phyloP scores from a whole-genome alignment of 2,888 invertebrate genomes.

The Cryptocephalus primarius region DNA sequence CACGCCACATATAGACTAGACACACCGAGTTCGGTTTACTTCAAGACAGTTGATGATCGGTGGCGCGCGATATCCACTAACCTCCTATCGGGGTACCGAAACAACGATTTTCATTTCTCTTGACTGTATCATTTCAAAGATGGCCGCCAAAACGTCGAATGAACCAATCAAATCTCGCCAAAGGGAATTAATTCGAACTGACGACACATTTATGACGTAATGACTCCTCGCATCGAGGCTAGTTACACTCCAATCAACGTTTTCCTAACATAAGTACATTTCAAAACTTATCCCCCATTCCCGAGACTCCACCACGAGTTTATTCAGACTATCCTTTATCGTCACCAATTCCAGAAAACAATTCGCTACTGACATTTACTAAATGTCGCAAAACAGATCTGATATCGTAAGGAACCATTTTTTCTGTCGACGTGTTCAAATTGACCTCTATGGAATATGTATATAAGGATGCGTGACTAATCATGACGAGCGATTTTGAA shows the following conservation, averaged over 20 bases:
- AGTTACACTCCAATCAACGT: slow-evolving; percentile 36
- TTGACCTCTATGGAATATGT: slow-evolving; percentile 9
- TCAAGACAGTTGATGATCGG: slow-evolving; percentile 42
- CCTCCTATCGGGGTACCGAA: slow-evolving; percentile 41
- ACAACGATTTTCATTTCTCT: slow-evolving; percentile 25
- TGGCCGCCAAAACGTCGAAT: slow-evolving; percentile 43
- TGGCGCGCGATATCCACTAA: slow-evolving; percentile 37
- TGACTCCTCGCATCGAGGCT: slow-evolving; percentile 30
- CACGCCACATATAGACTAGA: too few relatives aligned
- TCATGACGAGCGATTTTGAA: slow-evolving; percentile 9
- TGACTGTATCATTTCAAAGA: slow-evolving; percentile 54
- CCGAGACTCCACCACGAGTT: too few relatives aligned
- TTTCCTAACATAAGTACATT: slow-evolving; percentile 26
- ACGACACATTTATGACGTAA: slow-evolving; percentile 39
- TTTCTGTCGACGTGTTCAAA: slow-evolving; percentile 6
- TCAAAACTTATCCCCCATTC: slow-evolving; percentile 19
- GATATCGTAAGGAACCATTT: slow-evolving; percentile 9
- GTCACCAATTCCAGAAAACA: too few relatives aligned
- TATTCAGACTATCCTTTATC: too few relatives aligned
- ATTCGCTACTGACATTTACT: slow-evolving; percentile 6
- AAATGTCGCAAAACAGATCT: slow-evolving; percentile 9
- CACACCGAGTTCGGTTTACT: too few relatives aligned
- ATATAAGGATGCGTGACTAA: slow-evolving; percentile 6
- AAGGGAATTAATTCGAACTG: slow-evolving; percentile 30
- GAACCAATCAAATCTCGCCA: slow-evolving; percentile 33